Base-by-base conservation (phyloP, 2,888 invertebrate genomes). In the Antheraea yamamai region DNA sequence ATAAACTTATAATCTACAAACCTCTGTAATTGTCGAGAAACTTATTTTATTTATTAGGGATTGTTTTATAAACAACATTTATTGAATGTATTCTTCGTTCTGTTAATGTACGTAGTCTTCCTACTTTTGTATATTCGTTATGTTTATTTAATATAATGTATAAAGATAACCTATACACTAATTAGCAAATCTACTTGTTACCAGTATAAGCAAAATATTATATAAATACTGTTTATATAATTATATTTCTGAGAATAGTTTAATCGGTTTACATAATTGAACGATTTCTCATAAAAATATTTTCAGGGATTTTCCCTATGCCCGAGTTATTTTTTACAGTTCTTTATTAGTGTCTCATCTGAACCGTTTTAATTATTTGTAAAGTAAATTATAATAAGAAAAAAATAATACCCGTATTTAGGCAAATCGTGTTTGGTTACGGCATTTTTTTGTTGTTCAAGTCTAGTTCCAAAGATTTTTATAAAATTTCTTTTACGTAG, bases 101-200 rank as follows among this genome's bases (percentile, higher is more conserved):
- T 30, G 30, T 30, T 30, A 30, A 30, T 3, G 30, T 30, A 30
- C 30, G 30, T 30, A n/a, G 58, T 58, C 58, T 58, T 58, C 58
- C 58, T 58, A 58, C n/a, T 58, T 58, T 58, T 2, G 58, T 58
- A 20, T 58, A 58, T 58, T n/a, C 20, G n/a, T 58, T n/a, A 58
- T 58, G 58, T 58, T 58, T 58, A 58, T 58, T 58, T 20, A 58
- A 58, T 58, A 58, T 58, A 58, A 58, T 58, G n/a, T 58, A n/a
- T 58, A 58, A 55, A n/a, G 58, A 58, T 58, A 58, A 58, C 58
- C 58, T 58, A 58, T 58, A n/a, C 20, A n/a, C 58, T 58, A 0
- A 58, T n/a, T 8, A 58, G n/a, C 58, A n/a, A n/a, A n/a, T n/a
- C n/a, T 20, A 58, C n/a, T 58, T 58, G n/a, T 58, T 58, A 58